Conservation (phyloP, 1,140 invertebrate species). For the Saccostrea glomerata region DNA sequence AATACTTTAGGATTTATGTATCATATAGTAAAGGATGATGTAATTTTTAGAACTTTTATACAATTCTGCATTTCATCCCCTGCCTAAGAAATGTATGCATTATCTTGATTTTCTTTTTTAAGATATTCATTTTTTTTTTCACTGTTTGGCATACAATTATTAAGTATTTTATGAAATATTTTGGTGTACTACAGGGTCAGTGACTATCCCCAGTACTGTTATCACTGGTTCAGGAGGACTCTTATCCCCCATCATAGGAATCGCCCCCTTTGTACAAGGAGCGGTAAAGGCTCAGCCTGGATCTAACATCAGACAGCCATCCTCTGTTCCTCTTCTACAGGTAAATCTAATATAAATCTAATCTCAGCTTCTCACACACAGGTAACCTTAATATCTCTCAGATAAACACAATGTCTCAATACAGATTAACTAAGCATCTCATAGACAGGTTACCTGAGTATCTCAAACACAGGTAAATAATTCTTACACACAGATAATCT, state of each 20-base stretch:
- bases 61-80: too few relatives aligned
- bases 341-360: slow-evolving; percentile 37
- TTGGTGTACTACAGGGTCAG: neutral
- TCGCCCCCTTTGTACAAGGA: slow-evolving; percentile 67
- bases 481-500: neutral
- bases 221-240: slow-evolving; percentile 62
- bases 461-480: neutral
- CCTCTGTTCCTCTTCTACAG: slow-evolving; percentile 66
- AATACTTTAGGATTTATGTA: too few relatives aligned
- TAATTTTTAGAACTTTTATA: too few relatives aligned
- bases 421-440: neutral
- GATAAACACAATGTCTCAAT: neutral
- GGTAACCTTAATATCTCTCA: neutral
- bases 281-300: slow-evolving; percentile 63
- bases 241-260: slow-evolving; percentile 67
- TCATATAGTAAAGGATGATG: too few relatives aligned
- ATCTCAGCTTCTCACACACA: neutral
- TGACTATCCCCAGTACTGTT: slow-evolving; percentile 45
- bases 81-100: too few relatives aligned
- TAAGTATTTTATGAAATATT: neutral
- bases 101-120: too few relatives aligned
- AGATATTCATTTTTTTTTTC: too few relatives aligned
- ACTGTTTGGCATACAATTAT: too few relatives aligned
- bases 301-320: slow-evolving; percentile 54
- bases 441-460: neutral